Evolutionary conservation across 2,797 vertebrate species (phyloP).

Genomic region (Lates japonicus): DNA sequence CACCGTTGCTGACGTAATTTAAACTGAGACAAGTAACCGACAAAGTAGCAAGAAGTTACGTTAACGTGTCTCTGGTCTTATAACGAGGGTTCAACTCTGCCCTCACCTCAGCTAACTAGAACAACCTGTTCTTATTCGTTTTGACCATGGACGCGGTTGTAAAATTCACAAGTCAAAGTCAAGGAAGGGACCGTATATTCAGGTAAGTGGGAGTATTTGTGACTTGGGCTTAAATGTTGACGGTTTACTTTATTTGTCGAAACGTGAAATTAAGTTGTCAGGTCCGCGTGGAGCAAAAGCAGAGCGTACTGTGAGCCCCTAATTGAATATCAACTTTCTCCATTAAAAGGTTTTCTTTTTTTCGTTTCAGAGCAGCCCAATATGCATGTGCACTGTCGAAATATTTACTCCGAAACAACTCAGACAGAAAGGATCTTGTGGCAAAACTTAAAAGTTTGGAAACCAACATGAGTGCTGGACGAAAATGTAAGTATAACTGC

Average conservation of each 20-base stretch:
- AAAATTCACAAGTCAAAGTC: conserved; percentile 89
- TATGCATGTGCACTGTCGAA: conserved; percentile 92
- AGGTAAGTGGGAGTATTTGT: conserved; percentile 79
- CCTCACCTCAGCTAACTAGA: conserved; percentile 12
- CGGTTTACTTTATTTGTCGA: background rate
- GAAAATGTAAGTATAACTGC: conserved; percentile 91
- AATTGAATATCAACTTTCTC: background rate
- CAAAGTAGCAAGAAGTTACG: background rate
- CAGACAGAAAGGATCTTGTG: conserved; percentile 85
- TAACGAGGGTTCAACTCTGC: background rate
- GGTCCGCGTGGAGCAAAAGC: background rate
- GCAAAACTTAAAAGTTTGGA: conserved; percentile 91
- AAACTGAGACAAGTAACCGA: background rate
- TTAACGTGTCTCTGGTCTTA: background rate
- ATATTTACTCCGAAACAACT: conserved; percentile 89
- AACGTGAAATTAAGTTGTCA: conserved; percentile 3
- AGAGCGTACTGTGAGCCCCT: background rate
- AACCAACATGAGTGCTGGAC: conserved; percentile 92
- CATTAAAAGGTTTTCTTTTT: no score
- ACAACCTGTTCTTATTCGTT: conserved; percentile 55
- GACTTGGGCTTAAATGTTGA: background rate
- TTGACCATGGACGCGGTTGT: conserved; percentile 88
- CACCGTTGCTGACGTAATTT: background rate
- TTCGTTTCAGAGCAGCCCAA: conserved; percentile 91
- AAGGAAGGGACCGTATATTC: conserved; percentile 93